Conservation (phyloP, 35 echinoderm and acorn worm species). For the Apostichopus californicus region DNA sequence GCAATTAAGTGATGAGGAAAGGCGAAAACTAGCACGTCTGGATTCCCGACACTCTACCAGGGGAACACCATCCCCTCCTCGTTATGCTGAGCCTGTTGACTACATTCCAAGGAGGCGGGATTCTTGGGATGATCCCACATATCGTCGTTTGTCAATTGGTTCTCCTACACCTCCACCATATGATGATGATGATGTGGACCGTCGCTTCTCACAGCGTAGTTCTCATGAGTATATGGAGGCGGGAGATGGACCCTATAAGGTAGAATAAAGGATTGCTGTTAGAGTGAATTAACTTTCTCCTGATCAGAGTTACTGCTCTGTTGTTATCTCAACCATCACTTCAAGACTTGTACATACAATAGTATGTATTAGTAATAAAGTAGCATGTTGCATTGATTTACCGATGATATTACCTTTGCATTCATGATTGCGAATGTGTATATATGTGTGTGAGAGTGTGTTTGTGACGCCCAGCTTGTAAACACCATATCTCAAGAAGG, state of each 20-base stretch:
- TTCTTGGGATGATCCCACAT: constrained; percentile 80
- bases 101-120: constrained; percentile 56
- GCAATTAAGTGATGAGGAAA: constrained; percentile 55
- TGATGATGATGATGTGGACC: neutral
- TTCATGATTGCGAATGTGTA: no score
- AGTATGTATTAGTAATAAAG: neutral
- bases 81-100: constrained; percentile 75
- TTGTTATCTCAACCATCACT: neutral
- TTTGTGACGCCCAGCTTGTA: no score
- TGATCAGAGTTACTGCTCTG: neutral
- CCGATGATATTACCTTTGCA: no score
- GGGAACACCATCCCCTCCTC: constrained; percentile 56
- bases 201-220: constrained; percentile 17
- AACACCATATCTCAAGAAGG: no score
- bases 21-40: constrained; percentile 12
- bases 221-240: constrained; percentile 61
- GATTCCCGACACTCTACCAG: constrained; percentile 24
- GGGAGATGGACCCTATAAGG: constrained; percentile 37
- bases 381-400: no score
- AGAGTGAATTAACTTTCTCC: neutral
- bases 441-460: no score
- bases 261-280: neutral
- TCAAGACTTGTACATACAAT: neutral
- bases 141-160: constrained; percentile 29
- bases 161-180: constrained; percentile 53